Evolutionary conservation across 2,888 invertebrate genomes (phyloP), one percentile per base, ranked within the genome.

Genomic region (Hylaea fasciaria): DNA sequence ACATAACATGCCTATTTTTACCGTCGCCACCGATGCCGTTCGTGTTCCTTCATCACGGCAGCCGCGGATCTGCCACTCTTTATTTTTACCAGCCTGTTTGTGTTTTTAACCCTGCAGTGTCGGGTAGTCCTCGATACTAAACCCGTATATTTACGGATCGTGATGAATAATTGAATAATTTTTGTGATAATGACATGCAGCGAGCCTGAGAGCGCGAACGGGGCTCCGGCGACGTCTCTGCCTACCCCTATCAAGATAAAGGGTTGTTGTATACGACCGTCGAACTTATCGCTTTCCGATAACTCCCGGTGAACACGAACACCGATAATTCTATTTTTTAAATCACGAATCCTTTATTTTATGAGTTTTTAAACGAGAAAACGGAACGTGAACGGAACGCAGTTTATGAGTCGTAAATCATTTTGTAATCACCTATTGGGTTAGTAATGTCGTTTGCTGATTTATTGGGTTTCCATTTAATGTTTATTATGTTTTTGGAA

Each of bases 241-340:
- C 67, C 73, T 73, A 73, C 69, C 86, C 73, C 91, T 72, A 91
- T 91, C 91, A 78, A 77, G 91, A 91, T 92, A 92, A 91, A 89
- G 90, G 89, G 89, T 90, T 87, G 16, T 53, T 37, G 56, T 57
- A 62, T 62, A 57, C 61, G 61, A 61, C 61, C 85, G 86, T 80
- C 79, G 79, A 63, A 72, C 74, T 77, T 79, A 86, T 87, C 78
- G 85, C 78, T 87, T 87, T 79, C 80, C 87, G 87, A 91, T 91
- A 91, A 91, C 86, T 85, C 76, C 76, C 75, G 71, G 71, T 65
- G 72, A 72, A 76, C 90, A 90, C 90, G 89, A 77, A 82, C 86
- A 78, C 81, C 74, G 72, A 65, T 72, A 72, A 77, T 76, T 69
- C 60, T 70, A 68, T 77, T 72, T 71, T 72, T 72, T 69, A 65